A percentile compares a stretch with the other conserved stretches of the same genome.
Evolutionary conservation across 2,797 vertebrate species (phyloP).

Genomic region (Enteromius trimaculatus): DNA sequence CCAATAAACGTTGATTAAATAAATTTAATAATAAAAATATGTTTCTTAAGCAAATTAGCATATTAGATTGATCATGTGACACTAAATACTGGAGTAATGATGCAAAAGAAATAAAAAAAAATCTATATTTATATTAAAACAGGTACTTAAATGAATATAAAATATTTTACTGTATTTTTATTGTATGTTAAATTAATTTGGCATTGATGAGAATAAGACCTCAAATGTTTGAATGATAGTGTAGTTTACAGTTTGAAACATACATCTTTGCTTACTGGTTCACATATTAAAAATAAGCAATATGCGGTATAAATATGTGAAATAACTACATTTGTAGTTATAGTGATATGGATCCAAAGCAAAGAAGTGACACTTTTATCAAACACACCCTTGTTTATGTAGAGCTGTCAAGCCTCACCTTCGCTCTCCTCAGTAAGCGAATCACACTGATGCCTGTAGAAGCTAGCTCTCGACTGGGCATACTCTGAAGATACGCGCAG

Average conservation of each 20-base stretch:
- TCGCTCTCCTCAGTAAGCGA: constrained; percentile 88
- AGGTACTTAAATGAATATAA: background rate
- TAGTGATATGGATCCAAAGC: background rate
- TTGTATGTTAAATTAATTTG: background rate
- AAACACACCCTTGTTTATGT: background rate
- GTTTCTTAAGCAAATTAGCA: no score
- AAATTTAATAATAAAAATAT: no score
- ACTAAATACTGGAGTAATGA: background rate
- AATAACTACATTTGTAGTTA: background rate
- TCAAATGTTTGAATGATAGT: background rate
- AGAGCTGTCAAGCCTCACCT: constrained; percentile 75
- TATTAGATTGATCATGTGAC: background rate
- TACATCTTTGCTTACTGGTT: background rate
- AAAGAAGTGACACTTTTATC: background rate
- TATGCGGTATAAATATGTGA: background rate
- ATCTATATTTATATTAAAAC: background rate
- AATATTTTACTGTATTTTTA: background rate
- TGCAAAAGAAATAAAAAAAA: background rate
- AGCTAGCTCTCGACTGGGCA: constrained; percentile 93
- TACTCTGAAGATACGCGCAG: constrained; percentile 93
- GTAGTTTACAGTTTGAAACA: background rate
- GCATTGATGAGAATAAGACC: background rate
- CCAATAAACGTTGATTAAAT: no score
- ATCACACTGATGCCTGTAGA: constrained; percentile 92
- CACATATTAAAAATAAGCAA: background rate